Evolutionary conservation across 2,113 vertebrate species (phyloP), one percentile per base, ranked within the genome.

Genomic region (Hippocampus abdominalis): DNA sequence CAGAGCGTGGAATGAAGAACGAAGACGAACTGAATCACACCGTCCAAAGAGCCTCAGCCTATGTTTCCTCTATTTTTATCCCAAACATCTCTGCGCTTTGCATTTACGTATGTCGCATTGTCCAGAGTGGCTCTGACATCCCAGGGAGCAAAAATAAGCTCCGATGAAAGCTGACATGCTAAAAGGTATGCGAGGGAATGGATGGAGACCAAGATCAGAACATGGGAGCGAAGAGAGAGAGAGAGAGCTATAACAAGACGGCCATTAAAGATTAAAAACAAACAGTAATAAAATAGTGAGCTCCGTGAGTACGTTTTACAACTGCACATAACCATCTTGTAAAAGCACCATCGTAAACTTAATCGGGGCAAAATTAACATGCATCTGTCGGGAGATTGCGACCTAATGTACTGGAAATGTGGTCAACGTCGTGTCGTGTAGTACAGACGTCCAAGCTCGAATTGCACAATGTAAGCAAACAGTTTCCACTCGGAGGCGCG

Each of bases 61-160:
- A 75, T 23, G 6, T 63, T 44, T 64, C 27, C 59, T 74, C 32
- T 54, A 56, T 72, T 65, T 72, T 59, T 20, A 25, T 61, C 32
- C 44, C 69, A 53, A 69, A 54, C 8, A 11, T n/a, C 39, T 68
- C 36, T 65, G 20, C 42, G 48, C 74, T 73, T 70, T 81, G 64
- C 79, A 72, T 84, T 76, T 66, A 49, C 60, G 74, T 79, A 54
- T 67, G 74, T 76, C 54, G 6, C 70, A 70, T 74, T 77, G 78
- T 75, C 62, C 32, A 60, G 51, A 76, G 66, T 29, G 66, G 9
- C 23, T 73, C 54, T 72, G 76, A 80, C 75, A 77, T 40, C 75
- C 62, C 60, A 9, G 51, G 68, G 69, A 72, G 72, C 60, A 40
- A 44, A 9, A 69, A 32, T n/a, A 15, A 5, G 68, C 60, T 71